These are phyloP conservation scores for Caenorhabditis virilis DNA, from an alignment of 2,888 invertebrate genomes.

Conservation along the genomic window DNA sequence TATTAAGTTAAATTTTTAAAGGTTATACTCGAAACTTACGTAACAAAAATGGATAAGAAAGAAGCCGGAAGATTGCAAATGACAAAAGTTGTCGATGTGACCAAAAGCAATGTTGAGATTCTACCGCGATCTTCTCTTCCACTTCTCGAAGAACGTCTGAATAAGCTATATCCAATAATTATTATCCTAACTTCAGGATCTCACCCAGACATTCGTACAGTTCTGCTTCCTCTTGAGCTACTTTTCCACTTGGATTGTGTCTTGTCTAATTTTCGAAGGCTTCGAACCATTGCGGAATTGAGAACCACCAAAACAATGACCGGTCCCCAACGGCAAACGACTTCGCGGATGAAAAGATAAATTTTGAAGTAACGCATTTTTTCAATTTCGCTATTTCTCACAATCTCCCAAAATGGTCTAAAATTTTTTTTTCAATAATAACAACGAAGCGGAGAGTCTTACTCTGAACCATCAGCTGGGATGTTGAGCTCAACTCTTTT, in stretches of 20 bases:
- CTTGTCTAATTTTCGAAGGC: slow-evolving; percentile 46
- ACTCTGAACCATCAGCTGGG: slow-evolving; percentile 3
- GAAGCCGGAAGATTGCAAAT: slow-evolving; percentile 71
- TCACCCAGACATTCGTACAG: slow-evolving; percentile 5
- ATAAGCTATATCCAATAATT: too few species aligned
- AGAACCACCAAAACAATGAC: slow-evolving; percentile 58
- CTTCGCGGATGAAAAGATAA: slow-evolving; percentile 70
- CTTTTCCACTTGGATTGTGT: slow-evolving; percentile 29
- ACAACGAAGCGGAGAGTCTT: neutral
- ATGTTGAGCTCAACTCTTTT: slow-evolving; percentile 60
- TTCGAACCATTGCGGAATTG: slow-evolving; percentile 57
- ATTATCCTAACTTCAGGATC: too few species aligned
- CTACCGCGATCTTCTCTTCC: slow-evolving; percentile 53
- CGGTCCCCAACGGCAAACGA: slow-evolving; percentile 59
- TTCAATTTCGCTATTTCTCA: slow-evolving; percentile 41
- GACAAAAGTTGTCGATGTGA: slow-evolving; percentile 71
- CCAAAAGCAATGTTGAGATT: slow-evolving; percentile 70
- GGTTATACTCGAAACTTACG: slow-evolving; percentile 40
- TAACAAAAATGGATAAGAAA: slow-evolving; percentile 69
- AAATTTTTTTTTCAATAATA: slow-evolving; percentile 1
- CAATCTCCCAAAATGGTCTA: slow-evolving; percentile 18
- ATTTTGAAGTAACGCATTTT: slow-evolving; percentile 65
- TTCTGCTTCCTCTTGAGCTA: slow-evolving; percentile 17
- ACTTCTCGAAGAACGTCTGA: slow-evolving; percentile 25
- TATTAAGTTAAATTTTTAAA: neutral